These are phyloP conservation scores for Tenrec ecaudatus DNA, from an alignment of 2,113 vertebrate species.

Conservation along the genomic window DNA sequence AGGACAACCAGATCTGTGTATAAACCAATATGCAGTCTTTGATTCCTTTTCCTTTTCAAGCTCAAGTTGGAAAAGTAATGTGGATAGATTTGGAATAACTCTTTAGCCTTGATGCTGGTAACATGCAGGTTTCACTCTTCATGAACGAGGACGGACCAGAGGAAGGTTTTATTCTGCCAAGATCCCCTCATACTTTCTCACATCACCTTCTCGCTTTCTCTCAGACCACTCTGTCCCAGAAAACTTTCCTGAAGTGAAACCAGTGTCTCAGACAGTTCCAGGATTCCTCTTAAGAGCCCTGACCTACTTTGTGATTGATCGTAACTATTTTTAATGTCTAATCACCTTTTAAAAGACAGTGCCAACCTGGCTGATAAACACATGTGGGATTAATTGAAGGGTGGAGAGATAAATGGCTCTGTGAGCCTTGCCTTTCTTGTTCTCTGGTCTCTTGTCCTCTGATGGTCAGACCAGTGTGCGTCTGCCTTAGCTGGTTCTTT, in stretches of 20 bases:
- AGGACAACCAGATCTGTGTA: rapidly evolving
- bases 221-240: constrained; percentile 56
- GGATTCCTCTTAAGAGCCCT: constrained; percentile 48
- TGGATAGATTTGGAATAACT: rapidly evolving
- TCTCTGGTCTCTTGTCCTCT: too few species aligned
- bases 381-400: too few species aligned
- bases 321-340: constrained; percentile 72
- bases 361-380: too few species aligned
- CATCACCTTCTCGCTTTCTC: background rate
- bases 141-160: background rate
- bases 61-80: background rate
- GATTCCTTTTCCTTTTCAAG: background rate
- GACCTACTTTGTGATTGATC: constrained; percentile 68
- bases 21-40: background rate
- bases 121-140: background rate
- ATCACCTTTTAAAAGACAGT: background rate
- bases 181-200: background rate
- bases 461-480: too few species aligned
- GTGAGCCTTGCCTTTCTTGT: too few species aligned
- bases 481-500: too few species aligned
- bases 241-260: constrained; percentile 21
- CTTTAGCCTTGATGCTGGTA: too few species aligned
- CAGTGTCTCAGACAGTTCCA: background rate
- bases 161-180: background rate
- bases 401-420: too few species aligned